Base-by-base conservation (phyloP, 2,797 vertebrate species). In the Apodemus agrarius region DNA sequence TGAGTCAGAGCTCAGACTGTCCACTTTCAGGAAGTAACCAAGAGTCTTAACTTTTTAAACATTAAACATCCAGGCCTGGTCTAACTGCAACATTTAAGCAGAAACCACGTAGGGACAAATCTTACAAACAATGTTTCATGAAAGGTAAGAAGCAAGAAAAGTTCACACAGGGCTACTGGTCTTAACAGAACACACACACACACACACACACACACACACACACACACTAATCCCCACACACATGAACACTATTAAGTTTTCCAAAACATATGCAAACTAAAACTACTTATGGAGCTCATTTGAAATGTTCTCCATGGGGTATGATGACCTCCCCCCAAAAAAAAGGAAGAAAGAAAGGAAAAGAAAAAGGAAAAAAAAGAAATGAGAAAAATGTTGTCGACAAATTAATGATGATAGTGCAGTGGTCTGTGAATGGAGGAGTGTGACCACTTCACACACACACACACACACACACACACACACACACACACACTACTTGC, bases 211-310 rank as follows among this genome's bases (percentile, higher is more conserved):
- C 78, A 87, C 90, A n/a, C 46, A 81, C 52, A 63, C 34, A 94
- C 81, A 91, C 59, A 88, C 89, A 92, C 21, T 22, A 52, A 4
- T 74, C 19, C 69, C n/a, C 76, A n/a, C 29, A 94, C 76, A 92
- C 69, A 83, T 87, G 22, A 21, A 75, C 52, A 74, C 21, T 14
- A 59, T 57, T 52, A 84, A 91, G 31, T 90, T 93, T 67, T 29
- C 65, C 87, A 97, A 86, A 87, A 85, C 72, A 84, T 61, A 67
- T 0, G 3, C 2, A 6, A 90, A 85, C 17, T 75, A 81, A 89
- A 89, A 46, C 11, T 46, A 89, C 91, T 96, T 16, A 69, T 29
- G 94, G 78, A 97, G 63, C 11, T 16, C 67, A 76, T 97, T 92
- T 92, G 80, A 82, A 89, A 4, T 9, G 29, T 76, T 95, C 96